A percentile compares a stretch with the other conserved stretches of the same genome.
phyloP scores from a whole-genome alignment of 2,888 invertebrate species.

The Drosophila diplacantha region DNA sequence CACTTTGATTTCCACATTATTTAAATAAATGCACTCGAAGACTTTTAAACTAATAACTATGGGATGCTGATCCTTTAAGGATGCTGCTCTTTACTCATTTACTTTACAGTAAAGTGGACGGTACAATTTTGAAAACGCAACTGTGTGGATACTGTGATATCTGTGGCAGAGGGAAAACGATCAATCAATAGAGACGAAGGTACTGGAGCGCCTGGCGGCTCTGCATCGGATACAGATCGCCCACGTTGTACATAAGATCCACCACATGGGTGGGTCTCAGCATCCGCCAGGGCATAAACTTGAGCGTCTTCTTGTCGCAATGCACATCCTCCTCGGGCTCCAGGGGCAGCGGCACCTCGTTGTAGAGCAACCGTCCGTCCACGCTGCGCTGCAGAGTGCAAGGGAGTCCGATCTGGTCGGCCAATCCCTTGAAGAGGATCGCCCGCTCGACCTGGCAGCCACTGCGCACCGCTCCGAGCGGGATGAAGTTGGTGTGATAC shows the following conservation, averaged over 20 bases:
- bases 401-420: constrained; percentile 82
- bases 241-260: constrained; percentile 79
- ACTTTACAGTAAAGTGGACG: background rate
- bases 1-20: background rate
- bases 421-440: constrained; percentile 82
- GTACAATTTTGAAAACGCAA: constrained; percentile 17
- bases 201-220: constrained; percentile 73
- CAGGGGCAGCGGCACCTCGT: constrained; percentile 81
- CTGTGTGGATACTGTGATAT: constrained; percentile 4
- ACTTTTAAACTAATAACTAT: background rate
- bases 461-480: constrained; percentile 80
- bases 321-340: constrained; percentile 64
- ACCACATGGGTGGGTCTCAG: constrained; percentile 82
- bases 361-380: constrained; percentile 81
- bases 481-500: constrained; percentile 79
- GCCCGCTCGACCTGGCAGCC: constrained; percentile 82
- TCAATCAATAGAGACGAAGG: constrained; percentile 59
- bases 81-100: background rate
- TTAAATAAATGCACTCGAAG: background rate
- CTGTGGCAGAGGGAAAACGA: background rate
- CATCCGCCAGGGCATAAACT: constrained; percentile 79
- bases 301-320: constrained; percentile 66
- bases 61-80: background rate
- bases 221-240: constrained; percentile 72
- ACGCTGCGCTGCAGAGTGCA: constrained; percentile 80